phyloP scores from a whole-genome alignment of 2,888 invertebrate species.

The Calameuta idolon region DNA sequence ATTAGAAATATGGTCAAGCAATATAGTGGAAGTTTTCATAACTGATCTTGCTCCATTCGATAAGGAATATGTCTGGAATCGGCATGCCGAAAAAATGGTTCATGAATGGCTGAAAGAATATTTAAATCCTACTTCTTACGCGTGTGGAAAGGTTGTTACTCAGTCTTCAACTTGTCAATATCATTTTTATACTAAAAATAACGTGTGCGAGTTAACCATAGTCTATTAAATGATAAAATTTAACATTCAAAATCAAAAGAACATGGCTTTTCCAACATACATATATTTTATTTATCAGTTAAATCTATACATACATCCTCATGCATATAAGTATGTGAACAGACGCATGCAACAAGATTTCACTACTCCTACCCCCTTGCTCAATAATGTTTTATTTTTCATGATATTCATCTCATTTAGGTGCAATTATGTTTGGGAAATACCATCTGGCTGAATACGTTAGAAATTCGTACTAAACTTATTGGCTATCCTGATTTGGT shows the following conservation, averaged over 20 bases:
- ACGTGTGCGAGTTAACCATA: too few species aligned
- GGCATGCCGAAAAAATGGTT: conserved; percentile 62
- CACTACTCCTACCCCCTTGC: background rate
- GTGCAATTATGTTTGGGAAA: conserved; percentile 73
- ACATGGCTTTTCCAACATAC: too few species aligned
- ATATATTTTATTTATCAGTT: too few species aligned
- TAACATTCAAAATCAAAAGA: too few species aligned
- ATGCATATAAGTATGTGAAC: too few species aligned
- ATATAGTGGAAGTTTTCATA: conserved; percentile 70
- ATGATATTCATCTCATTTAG: conserved; percentile 37
- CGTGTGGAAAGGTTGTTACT: conserved; percentile 49
- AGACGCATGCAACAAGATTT: background rate
- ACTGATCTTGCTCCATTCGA: conserved; percentile 70
- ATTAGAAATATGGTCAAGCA: conserved; percentile 59
- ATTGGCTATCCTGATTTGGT: conserved; percentile 69
- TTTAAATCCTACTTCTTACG: conserved; percentile 47
- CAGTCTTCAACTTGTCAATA: too few species aligned
- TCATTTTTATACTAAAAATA: too few species aligned
- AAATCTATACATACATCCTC: too few species aligned
- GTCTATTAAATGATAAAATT: too few species aligned
- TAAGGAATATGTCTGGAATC: conserved; percentile 71
- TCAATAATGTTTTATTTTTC: conserved; percentile 14
- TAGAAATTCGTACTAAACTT: conserved; percentile 72
- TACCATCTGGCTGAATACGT: conserved; percentile 75
- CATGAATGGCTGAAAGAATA: conserved; percentile 60